Evolutionary conservation across 2,888 invertebrate species (phyloP).

Genomic region (Epinotia bilunana): DNA sequence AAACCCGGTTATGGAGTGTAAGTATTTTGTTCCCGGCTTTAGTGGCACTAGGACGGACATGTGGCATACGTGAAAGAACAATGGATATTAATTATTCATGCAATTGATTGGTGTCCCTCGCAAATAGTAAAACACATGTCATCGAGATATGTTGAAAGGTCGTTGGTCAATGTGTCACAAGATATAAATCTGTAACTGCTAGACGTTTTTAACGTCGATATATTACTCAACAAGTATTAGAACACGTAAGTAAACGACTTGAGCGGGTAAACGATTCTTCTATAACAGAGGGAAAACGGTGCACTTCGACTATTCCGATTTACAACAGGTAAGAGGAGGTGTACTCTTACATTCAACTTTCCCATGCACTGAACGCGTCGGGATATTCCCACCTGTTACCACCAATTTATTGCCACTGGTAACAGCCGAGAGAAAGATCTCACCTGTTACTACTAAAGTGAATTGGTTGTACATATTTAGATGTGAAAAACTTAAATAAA

Average conservation of each 20-base stretch:
- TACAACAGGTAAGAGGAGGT: too few relatives aligned
- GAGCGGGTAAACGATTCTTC: neutral
- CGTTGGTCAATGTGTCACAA: constrained; percentile 43
- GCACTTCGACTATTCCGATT: too few relatives aligned
- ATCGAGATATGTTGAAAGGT: constrained; percentile 35
- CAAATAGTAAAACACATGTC: constrained; percentile 39
- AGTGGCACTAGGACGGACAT: constrained; percentile 23
- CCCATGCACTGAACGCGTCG: too few relatives aligned
- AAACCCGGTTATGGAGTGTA: constrained; percentile 40
- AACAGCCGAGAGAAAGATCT: too few relatives aligned
- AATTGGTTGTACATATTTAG: too few relatives aligned
- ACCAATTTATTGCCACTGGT: too few relatives aligned
- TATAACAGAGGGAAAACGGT: too few relatives aligned
- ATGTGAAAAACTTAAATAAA: too few relatives aligned
- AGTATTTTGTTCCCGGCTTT: constrained; percentile 26
- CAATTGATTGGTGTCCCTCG: constrained; percentile 39
- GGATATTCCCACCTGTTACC: too few relatives aligned
- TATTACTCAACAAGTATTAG: neutral
- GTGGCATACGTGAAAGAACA: constrained; percentile 31
- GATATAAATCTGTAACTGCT: constrained; percentile 19
- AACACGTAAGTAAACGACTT: neutral
- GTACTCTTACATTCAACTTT: too few relatives aligned
- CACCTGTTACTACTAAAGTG: too few relatives aligned
- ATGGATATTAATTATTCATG: constrained; percentile 41
- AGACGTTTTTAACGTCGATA: constrained; percentile 24